phyloP scores from a whole-genome alignment of 2,888 invertebrate genomes.

The Agrotis exclamationis region DNA sequence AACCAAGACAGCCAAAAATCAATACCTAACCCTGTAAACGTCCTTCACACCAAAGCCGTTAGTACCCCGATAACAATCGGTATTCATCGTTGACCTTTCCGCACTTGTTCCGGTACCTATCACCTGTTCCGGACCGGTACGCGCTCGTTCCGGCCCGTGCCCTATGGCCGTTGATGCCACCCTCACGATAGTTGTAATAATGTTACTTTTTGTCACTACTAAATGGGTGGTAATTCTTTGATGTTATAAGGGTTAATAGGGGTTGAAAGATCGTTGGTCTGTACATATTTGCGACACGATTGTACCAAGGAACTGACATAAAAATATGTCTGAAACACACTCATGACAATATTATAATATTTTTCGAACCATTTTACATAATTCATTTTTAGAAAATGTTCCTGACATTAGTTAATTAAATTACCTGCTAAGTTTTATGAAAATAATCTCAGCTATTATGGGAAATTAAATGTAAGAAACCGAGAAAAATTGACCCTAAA shows the following conservation, averaged over 20 bases:
- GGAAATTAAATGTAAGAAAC: too few relatives aligned
- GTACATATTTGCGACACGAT: not conserved
- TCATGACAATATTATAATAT: too few relatives aligned
- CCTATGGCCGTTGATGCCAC: conserved; percentile 65
- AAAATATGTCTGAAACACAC: too few relatives aligned
- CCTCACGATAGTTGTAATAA: conserved; percentile 60
- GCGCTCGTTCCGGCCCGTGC: conserved; percentile 70
- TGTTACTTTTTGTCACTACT: conserved; percentile 50
- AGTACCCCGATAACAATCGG: conserved; percentile 57
- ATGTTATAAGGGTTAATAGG: conserved; percentile 12
- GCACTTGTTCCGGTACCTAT: conserved; percentile 65
- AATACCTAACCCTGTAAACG: not conserved
- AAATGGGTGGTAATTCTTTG: conserved; percentile 33
- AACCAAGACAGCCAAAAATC: not conserved
- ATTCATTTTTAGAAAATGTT: not conserved
- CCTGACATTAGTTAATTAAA: not conserved
- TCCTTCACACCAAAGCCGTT: conserved; percentile 37
- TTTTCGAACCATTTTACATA: not conserved
- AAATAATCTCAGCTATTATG: not conserved
- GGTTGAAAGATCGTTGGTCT: not conserved
- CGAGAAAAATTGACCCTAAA: too few relatives aligned
- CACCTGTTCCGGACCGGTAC: conserved; percentile 71
- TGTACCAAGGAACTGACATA: not conserved
- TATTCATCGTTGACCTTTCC: conserved; percentile 69
- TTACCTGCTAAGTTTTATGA: not conserved